Base-by-base conservation (phyloP, 1,140 invertebrate genomes). In the Tetranychus urticae region DNA sequence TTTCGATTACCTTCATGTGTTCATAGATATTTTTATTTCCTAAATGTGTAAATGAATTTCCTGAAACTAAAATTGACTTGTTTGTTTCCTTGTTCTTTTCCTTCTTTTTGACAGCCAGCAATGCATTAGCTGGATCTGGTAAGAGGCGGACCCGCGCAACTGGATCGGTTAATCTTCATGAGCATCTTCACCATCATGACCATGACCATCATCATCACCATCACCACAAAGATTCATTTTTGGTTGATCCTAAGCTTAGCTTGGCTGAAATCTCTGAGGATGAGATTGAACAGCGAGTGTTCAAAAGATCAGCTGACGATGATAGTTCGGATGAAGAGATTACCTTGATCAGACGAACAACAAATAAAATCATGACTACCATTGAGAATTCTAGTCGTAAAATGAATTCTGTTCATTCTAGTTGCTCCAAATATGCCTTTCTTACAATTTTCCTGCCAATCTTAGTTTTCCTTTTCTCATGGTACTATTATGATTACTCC, bases 261-360 rank as follows among this genome's bases (percentile, higher is more conserved):
- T 33, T n/a, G 31, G n/a, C 50, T 6, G 31, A n/a, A 23, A n/a
- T n/a, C 7, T 33, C 31, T 52, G 50, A 52, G 8, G n/a, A 52
- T 52, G 50, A 6, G 1, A 52, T n/a, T 1, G 31, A 52, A 31
- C n/a, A 23, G 14, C 2, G 7, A 52, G 31, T 33, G 3, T 7
- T 12, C 13, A 23, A n/a, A 52, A 7, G 50, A 52, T 12, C 13
- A 31, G 54, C 47, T 37, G 54, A 61, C 46, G 13, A 23, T 33
- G 55, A 61, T 10, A 54, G 56, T 36, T 54, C 56, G 31, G 61
- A 61, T 35, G 61, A 61, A 48, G 56, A 57, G 14, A 14, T 61
- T 23, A 61, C 48, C 10, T 13, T 61, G 13, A 56, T 61, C 39
- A 13, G 46, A 37, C n/a, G 56, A 23, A 56, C 56, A 34, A 56